Percentiles rank a stretch among this genome's conserved stretches.
Evolutionary conservation across 2,113 vertebrate species (phyloP).

Genomic region (Microtus montanus): DNA sequence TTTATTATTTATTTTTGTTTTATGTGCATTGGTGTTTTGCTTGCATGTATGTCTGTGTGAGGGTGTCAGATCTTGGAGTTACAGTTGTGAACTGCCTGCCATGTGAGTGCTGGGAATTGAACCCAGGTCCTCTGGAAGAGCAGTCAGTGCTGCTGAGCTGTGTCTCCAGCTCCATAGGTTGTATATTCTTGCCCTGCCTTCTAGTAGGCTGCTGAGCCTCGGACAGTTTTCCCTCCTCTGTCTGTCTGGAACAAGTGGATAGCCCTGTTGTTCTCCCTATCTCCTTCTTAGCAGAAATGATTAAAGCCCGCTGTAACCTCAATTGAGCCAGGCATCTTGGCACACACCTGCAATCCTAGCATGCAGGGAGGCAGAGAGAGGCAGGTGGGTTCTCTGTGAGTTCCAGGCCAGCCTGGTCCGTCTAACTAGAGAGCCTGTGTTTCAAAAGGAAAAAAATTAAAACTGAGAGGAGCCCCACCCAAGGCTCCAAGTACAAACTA

Average conservation of each 20-base stretch:
- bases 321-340: not conserved
- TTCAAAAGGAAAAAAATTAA: not conserved
- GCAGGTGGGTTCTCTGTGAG: not conserved
- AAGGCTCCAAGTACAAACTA: fast-evolving
- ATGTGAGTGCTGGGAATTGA: too few species aligned
- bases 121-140: too few species aligned
- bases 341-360: not conserved
- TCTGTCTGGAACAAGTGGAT: not conserved
- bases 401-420: not conserved
- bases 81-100: too few species aligned
- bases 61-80: too few species aligned
- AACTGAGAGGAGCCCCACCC: not conserved
- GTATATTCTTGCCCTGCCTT: fast-evolving
- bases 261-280: not conserved
- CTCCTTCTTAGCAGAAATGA: too few species aligned
- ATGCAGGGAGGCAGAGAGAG: not conserved
- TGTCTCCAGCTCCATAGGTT: too few species aligned
- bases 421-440: not conserved
- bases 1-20: too few species aligned
- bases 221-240: fast-evolving
- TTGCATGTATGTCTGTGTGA: too few species aligned
- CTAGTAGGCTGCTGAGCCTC: not conserved
- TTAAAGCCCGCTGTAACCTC: not conserved
- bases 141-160: too few species aligned
- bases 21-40: too few species aligned